A percentile compares a stretch with the other conserved stretches of the same genome.
These are phyloP conservation scores for Oreonectes daqikongensis DNA, from an alignment of 2,797 vertebrate genomes.

Conservation along the genomic window DNA sequence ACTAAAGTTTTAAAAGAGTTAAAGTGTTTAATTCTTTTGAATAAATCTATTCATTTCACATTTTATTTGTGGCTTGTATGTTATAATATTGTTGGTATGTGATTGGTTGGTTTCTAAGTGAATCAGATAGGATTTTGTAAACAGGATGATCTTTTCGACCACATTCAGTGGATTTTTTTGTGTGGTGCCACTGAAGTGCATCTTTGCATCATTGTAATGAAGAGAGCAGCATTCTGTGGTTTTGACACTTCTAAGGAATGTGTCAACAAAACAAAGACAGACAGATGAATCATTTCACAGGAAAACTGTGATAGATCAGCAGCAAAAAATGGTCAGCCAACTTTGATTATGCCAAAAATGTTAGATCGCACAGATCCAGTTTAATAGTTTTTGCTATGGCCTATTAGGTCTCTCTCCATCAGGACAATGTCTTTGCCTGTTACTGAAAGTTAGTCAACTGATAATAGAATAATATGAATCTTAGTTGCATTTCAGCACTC, in stretches of 20 bases:
- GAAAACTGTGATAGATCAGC: background rate
- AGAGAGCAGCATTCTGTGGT: background rate
- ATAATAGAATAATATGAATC: no score
- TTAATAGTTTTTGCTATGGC: no score
- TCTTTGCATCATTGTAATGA: background rate
- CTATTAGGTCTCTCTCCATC: no score
- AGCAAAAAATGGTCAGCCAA: no score
- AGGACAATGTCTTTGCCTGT: no score
- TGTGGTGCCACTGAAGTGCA: no score
- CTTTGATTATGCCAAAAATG: no score
- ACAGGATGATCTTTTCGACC: background rate
- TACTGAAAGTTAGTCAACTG: no score
- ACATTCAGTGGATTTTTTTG: no score
- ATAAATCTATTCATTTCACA: background rate
- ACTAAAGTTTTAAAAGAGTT: background rate
- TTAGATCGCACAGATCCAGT: no score
- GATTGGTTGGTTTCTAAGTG: background rate
- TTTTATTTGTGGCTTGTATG: background rate
- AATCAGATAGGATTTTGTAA: constrained; percentile 11
- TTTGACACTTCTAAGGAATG: constrained; percentile 6
- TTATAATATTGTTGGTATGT: background rate
- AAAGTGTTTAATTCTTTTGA: background rate
- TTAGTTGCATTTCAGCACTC: no score
- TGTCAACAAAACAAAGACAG: background rate
- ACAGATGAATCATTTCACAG: background rate